A percentile compares a stretch with the other conserved stretches of the same genome.
These are phyloP conservation scores for Acanthiza pusilla DNA, from an alignment of 2,797 vertebrate genomes.

Conservation along the genomic window DNA sequence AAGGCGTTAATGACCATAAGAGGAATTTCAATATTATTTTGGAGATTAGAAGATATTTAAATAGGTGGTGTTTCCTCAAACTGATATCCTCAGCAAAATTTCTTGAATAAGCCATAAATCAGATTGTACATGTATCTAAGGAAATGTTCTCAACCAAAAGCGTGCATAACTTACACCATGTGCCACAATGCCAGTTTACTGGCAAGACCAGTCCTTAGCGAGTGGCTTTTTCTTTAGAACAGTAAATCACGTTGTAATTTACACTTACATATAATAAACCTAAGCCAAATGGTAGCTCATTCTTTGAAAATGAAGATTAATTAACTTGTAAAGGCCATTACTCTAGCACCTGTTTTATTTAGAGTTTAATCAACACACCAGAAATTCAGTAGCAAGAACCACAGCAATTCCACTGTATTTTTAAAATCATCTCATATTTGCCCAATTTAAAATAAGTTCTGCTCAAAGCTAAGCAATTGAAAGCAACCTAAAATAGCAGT, in stretches of 20 bases:
- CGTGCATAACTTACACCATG: not conserved
- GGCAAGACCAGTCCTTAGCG: not conserved
- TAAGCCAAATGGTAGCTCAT: constrained; percentile 3
- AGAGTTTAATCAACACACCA: constrained; percentile 46
- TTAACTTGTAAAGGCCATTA: constrained; percentile 18
- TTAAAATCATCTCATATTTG: constrained; percentile 35
- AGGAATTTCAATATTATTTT: not conserved
- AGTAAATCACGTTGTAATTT: constrained; percentile 6
- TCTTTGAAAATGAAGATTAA: constrained; percentile 61
- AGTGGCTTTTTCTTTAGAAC: not conserved
- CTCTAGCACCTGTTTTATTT: constrained; percentile 63
- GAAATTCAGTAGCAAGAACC: constrained; percentile 50
- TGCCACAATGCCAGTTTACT: not conserved
- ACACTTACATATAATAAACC: not conserved
- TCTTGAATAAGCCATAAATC: not conserved
- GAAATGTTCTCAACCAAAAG: not conserved
- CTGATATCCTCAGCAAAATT: not conserved
- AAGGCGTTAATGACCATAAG: not conserved
- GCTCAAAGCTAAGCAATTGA: constrained; percentile 52
- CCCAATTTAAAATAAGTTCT: constrained; percentile 60
- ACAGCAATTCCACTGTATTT: constrained; percentile 25
- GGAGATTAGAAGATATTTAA: not conserved
- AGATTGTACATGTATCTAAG: not conserved
- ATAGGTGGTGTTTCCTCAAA: not conserved
- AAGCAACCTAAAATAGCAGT: constrained; percentile 51